These are phyloP conservation scores for Lepidocyrtoides sp. DNA, from an alignment of 2,888 invertebrate species.

Conservation along the genomic window DNA sequence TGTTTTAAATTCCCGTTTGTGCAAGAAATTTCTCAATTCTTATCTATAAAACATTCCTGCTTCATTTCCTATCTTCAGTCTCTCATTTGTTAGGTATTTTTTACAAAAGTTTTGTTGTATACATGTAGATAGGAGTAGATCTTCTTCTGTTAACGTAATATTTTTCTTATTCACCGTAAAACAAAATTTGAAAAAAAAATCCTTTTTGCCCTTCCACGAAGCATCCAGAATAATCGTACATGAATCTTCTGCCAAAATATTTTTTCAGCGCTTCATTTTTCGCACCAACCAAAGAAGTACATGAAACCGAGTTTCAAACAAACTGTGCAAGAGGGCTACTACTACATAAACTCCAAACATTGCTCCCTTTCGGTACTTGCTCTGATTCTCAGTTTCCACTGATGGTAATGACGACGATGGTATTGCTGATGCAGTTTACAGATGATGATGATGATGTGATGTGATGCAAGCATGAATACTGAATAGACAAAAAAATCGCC, in stretches of 20 bases:
- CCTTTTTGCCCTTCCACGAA: constrained; percentile 39
- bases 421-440: neutral
- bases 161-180: constrained; percentile 9
- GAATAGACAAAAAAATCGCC: constrained; percentile 58
- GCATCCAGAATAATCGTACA: constrained; percentile 54
- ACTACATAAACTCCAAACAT: neutral
- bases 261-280: constrained; percentile 85
- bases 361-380: constrained; percentile 75
- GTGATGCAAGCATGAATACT: constrained; percentile 57
- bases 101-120: too few relatives aligned
- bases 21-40: constrained; percentile 1
- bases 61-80: constrained; percentile 45
- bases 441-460: constrained; percentile 25
- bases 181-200: constrained; percentile 21
- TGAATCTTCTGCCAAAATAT: constrained; percentile 84
- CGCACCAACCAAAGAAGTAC: constrained; percentile 80
- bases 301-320: constrained; percentile 48
- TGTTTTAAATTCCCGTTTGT: neutral
- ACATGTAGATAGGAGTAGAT: too few relatives aligned
- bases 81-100: constrained; percentile 39
- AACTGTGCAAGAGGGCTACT: neutral
- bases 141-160: constrained; percentile 21
- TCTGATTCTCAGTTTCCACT: constrained; percentile 49
- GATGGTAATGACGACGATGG: neutral
- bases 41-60: constrained; percentile 34